These are phyloP conservation scores for Ichneumon xanthorius DNA, from an alignment of 2,888 invertebrate species.

Conservation along the genomic window DNA sequence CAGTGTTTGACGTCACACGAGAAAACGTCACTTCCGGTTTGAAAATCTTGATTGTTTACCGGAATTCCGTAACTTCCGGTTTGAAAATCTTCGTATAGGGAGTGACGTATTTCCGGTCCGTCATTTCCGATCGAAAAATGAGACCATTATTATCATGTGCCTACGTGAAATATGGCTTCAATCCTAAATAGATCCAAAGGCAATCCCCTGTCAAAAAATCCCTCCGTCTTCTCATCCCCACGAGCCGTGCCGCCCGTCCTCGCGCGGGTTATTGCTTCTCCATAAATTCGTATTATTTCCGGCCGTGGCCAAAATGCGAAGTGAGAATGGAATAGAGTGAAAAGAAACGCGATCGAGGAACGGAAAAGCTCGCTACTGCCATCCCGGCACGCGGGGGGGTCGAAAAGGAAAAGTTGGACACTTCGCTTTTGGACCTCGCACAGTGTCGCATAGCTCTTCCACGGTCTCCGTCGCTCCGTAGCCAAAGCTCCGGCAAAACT, in stretches of 20 bases:
- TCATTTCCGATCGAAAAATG: too few species aligned
- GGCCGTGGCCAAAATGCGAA: constrained; percentile 3
- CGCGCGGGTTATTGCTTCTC: constrained; percentile 31
- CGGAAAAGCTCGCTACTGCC: constrained; percentile 22
- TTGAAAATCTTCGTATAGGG: too few species aligned
- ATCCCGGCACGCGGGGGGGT: neutral
- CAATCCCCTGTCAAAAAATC: neutral
- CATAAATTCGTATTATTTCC: constrained; percentile 43
- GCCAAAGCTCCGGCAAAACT: constrained; percentile 31
- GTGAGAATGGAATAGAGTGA: constrained; percentile 14
- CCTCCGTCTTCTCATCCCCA: constrained; percentile 5
- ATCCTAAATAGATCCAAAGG: too few species aligned
- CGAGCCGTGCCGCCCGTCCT: neutral
- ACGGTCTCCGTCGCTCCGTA: constrained; percentile 4
- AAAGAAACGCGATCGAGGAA: constrained; percentile 15
- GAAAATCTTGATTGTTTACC: too few species aligned
- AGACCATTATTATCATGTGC: too few species aligned
- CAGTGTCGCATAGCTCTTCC: constrained; percentile 5
- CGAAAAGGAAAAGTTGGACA: constrained; percentile 45
- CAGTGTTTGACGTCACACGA: too few species aligned
- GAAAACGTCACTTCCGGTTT: too few species aligned
- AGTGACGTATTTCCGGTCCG: too few species aligned
- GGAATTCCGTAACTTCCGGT: too few species aligned
- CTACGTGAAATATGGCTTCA: too few species aligned
- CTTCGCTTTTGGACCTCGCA: constrained; percentile 32